Evolutionary conservation across 2,888 invertebrate species (phyloP), one percentile per base, ranked within the genome.

Genomic region (Tolmerus cingulatus): DNA sequence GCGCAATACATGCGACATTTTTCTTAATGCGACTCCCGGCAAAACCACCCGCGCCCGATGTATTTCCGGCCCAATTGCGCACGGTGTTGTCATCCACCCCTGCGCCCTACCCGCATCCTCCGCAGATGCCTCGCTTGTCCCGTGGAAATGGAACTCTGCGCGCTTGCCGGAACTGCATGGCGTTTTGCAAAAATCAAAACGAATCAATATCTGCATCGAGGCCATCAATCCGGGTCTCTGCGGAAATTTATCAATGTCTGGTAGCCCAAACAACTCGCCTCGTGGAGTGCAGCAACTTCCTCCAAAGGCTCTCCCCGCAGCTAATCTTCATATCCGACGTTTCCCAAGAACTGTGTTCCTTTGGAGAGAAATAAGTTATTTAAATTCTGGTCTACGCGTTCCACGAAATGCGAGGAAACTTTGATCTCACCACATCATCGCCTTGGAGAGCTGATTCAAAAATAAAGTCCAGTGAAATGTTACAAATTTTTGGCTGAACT

Each of bases 211-310:
- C 37, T 76, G 76, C 37, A 37, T 34, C 9, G n/a, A 34, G n/a
- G 9, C 34, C 76, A 34, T 37, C 76, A 37, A 23, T 37, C 27
- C 30, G 37, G 27, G 19, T 37, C 76, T 34, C 37, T 34, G 34
- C n/a, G 76, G 76, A 76, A 76, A 76, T 76, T 76, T 76, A 66
- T 66, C 66, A 66, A 66, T 66, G 66, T 66, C 66, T 66, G 66
- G 2, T 14, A 27, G 27, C 2, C 9, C 66, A n/a, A 51, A 51
- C 51, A 51, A n/a, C 66, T 66, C 57, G 12, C 43, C 43, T 46
- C 5, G 66, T 27, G 66, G 12, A 27, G 12, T 66, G 27, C 23
- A 12, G n/a, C 2, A 27, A 19, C 27, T 66, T 23, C 4, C 66
- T 66, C 14, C 23, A 66, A 27, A 2, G 23, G 2, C 0, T 66